phyloP scores from a whole-genome alignment of 2,888 invertebrate genomes.

The Metacarcinus magister region DNA sequence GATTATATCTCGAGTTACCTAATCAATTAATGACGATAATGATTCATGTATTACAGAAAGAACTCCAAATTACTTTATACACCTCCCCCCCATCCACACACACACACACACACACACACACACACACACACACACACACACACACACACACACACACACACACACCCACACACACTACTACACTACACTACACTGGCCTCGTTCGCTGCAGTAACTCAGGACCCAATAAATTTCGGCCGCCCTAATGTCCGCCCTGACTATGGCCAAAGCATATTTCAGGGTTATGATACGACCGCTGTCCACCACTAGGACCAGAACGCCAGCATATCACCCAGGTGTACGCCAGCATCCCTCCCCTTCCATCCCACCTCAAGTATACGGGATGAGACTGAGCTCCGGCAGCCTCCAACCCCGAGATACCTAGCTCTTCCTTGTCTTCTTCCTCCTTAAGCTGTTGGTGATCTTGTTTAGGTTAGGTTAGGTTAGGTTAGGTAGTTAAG shows the following conservation, averaged over 20 bases:
- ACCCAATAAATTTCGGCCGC: neutral
- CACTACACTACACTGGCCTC: neutral
- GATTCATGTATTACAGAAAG: too few relatives aligned
- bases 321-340: neutral
- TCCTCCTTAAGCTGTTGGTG: too few relatives aligned
- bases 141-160: neutral
- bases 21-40: too few relatives aligned
- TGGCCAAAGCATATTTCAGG: neutral
- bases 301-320: neutral
- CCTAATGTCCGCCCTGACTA: neutral
- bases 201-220: constrained; percentile 14
- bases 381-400: too few relatives aligned
- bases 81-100: neutral
- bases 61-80: too few relatives aligned
- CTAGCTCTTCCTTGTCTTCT: too few relatives aligned
- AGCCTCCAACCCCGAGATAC: too few relatives aligned
- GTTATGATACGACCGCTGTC: constrained; percentile 27
- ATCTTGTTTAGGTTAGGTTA: too few relatives aligned
- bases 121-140: constrained; percentile 40
- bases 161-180: neutral
- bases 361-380: too few relatives aligned
- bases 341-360: neutral
- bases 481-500: too few relatives aligned
- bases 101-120: constrained; percentile 45
- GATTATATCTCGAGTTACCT: too few relatives aligned